Evolutionary conservation across 1,140 invertebrate genomes (phyloP), one percentile per base, ranked within the genome.

Genomic region (Lutraria rhynchaena): DNA sequence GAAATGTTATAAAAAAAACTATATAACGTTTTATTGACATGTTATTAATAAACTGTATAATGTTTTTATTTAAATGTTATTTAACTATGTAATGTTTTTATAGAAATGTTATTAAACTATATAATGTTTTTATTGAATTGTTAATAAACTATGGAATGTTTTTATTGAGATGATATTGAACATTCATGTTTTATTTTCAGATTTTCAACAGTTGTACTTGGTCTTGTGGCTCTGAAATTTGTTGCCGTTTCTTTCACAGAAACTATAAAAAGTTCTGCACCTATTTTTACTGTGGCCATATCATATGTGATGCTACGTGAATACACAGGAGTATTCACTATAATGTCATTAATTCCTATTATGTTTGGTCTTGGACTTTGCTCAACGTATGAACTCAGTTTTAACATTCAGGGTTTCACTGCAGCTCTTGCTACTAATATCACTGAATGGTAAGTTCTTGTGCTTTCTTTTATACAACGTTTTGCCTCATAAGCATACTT

Each of bases 221-320:
- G 96, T 75, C 92, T 97, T 81, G 93, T 96, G 51, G 95, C 96
- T 11, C 93, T 97, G 46, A 96, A 96, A 93, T 96, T 95, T 93
- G 95, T 97, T 69, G 95, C 96, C 70, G 96, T 97, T 31, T 96
- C 96, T 91, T 97, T 97, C 92, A 96, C 96, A 44, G 96, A 97
- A 92, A 97, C 96, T 24, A 95, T 97, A 22, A 97, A 97, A 92
- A 96, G 95, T 92, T 96, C 96, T 31, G 96, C 96, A 29, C 96
- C 96, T 76, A 92, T 97, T 37, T 97, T 97, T 90, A 97, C 96
- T 55, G 96, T 97, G 69, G 90, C 96, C 46, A 96, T 97, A 85
- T 95, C 96, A 55, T 94, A 95, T 92, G 92, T 95, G 35, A 83
- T 94, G 87, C 93, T 96, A 91, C 95, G 95, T 94, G 93, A 94